Conservation (phyloP, 2,888 invertebrate genomes). For the Amorpha juglandis region DNA sequence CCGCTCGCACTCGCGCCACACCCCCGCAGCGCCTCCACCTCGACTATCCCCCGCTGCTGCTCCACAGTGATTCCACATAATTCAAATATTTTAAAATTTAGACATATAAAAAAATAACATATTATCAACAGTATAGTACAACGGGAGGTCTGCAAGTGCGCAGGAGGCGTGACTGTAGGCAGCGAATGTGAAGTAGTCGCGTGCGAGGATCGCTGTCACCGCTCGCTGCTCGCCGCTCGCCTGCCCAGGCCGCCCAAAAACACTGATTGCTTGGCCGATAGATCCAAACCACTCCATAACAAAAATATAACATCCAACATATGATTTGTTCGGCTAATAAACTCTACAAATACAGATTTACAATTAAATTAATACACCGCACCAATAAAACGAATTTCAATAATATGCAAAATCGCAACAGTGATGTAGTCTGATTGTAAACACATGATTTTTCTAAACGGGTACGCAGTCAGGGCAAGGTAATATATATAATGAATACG, state of each 20-base stretch:
- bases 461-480: neutral
- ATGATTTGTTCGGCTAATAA: neutral
- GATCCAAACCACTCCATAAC: neutral
- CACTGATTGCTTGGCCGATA: neutral
- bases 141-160: neutral
- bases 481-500: neutral
- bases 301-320: neutral
- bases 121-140: constrained; percentile 23
- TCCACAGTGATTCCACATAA: constrained; percentile 25
- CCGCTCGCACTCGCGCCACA: neutral
- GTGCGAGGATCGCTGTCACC: neutral
- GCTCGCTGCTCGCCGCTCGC: neutral
- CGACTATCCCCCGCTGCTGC: constrained; percentile 1
- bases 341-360: neutral
- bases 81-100: constrained; percentile 25
- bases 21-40: neutral
- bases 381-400: neutral
- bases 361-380: neutral
- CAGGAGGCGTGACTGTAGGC: neutral
- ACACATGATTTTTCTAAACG: neutral
- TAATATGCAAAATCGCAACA: neutral
- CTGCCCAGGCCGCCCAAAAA: neutral
- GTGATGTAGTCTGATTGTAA: neutral
- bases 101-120: constrained; percentile 24
- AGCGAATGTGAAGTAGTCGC: neutral